A percentile compares a stretch with the other conserved stretches of the same genome.
Evolutionary conservation across 2,888 invertebrate species (phyloP).

Genomic region (Ormia ochracea): DNA sequence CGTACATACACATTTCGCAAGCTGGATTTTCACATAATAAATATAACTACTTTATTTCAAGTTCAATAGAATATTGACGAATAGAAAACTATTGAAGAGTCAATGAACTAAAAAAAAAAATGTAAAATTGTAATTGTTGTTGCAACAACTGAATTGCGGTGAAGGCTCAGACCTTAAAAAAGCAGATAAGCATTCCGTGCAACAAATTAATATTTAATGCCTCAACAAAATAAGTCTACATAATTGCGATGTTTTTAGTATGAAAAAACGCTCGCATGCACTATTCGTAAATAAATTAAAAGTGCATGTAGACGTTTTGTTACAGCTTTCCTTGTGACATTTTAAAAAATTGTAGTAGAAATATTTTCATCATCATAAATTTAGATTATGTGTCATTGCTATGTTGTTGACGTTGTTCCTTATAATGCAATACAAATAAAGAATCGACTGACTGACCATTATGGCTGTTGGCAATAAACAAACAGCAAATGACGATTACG

Average conservation of each 20-base stretch:
- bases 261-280: not conserved
- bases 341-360: slow-evolving; percentile 3
- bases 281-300: not conserved
- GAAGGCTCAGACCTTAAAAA: slow-evolving; percentile 2
- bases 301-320: not conserved
- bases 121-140: slow-evolving; percentile 11
- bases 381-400: slow-evolving; percentile 53
- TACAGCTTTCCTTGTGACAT: not conserved
- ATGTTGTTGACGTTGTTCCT: slow-evolving; percentile 20
- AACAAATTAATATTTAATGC: slow-evolving; percentile 19
- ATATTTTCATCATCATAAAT: slow-evolving; percentile 49
- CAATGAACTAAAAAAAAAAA: slow-evolving; percentile 28
- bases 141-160: slow-evolving; percentile 30
- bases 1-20: no score
- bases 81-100: not conserved
- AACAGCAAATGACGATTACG: slow-evolving; percentile 13
- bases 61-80: slow-evolving; percentile 25
- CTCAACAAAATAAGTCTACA: not conserved
- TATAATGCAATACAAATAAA: slow-evolving; percentile 31
- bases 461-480: slow-evolving; percentile 14
- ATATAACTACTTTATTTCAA: not conserved
- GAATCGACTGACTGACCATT: slow-evolving; percentile 22
- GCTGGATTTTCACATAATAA: no score
- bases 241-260: not conserved
- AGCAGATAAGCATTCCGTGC: not conserved